phyloP scores from a whole-genome alignment of 2,888 invertebrate genomes.

The Halictus quadricinctus region DNA sequence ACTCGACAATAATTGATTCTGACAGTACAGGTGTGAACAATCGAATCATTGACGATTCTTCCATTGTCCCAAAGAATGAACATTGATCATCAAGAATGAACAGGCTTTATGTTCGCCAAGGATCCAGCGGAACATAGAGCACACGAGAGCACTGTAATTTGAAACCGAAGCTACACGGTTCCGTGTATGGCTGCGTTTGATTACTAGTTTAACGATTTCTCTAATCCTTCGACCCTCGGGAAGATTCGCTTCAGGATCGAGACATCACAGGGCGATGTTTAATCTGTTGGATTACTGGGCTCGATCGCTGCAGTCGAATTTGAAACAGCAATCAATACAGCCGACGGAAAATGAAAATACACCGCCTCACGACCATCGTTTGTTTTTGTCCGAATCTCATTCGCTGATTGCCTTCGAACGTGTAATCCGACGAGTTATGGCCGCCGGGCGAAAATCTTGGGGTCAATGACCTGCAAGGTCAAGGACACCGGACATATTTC shows the following conservation, averaged over 20 bases:
- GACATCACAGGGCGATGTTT: not conserved
- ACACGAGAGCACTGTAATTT: slow-evolving; percentile 8
- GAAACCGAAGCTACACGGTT: not conserved
- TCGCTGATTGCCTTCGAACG: not conserved
- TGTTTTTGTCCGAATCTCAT: not conserved
- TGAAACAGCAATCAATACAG: not conserved
- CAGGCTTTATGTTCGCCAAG: not conserved
- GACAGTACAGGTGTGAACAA: not conserved
- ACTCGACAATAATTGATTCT: too few relatives aligned
- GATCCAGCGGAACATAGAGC: not conserved
- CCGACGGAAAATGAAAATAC: not conserved
- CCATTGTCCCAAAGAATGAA: not conserved
- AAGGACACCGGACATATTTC: too few relatives aligned
- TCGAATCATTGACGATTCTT: not conserved
- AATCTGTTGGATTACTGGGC: not conserved
- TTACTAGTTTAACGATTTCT: slow-evolving; percentile 14
- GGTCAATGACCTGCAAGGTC: not conserved
- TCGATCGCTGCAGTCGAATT: not conserved
- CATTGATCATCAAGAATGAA: not conserved
- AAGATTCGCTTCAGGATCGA: not conserved
- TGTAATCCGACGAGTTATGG: not conserved
- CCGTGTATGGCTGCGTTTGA: not conserved
- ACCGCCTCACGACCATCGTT: not conserved
- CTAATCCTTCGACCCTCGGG: slow-evolving; percentile 3
- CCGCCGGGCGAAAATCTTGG: not conserved